Conservation (phyloP, 2,113 vertebrate species). For the Hepsetus odoe region DNA sequence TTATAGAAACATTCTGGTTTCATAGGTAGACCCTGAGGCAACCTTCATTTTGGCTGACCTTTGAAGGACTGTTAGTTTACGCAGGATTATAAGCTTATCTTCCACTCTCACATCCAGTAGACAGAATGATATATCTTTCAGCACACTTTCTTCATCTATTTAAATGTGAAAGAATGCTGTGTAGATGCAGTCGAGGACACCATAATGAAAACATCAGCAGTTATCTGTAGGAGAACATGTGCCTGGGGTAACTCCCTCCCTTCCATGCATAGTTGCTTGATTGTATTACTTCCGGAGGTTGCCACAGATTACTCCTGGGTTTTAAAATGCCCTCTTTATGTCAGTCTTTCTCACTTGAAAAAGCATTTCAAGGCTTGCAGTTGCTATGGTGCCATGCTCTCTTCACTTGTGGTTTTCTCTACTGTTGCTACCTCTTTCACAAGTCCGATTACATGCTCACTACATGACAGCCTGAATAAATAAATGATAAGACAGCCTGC, state of each 20-base stretch:
- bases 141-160: not conserved
- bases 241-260: not conserved
- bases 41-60: constrained; percentile 11
- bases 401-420: constrained; percentile 13
- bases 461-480: not conserved
- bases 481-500: not conserved
- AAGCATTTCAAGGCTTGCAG: constrained; percentile 40
- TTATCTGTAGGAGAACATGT: not conserved
- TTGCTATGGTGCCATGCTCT: constrained; percentile 50
- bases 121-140: constrained; percentile 10
- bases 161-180: not conserved
- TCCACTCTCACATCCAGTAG: not conserved
- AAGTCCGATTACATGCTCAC: not conserved
- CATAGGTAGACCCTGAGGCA: not conserved
- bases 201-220: not conserved
- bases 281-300: constrained; percentile 8
- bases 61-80: not conserved
- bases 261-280: not conserved
- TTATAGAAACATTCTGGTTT: constrained; percentile 1
- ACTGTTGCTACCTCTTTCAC: constrained; percentile 14
- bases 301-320: constrained; percentile 22
- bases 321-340: constrained; percentile 45
- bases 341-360: constrained; percentile 38
- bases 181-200: not conserved
- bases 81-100: not conserved